Percentiles rank a stretch among this genome's conserved stretches.
Conservation (phyloP, 2,797 vertebrate species). For the Neosalanx taihuensis region DNA sequence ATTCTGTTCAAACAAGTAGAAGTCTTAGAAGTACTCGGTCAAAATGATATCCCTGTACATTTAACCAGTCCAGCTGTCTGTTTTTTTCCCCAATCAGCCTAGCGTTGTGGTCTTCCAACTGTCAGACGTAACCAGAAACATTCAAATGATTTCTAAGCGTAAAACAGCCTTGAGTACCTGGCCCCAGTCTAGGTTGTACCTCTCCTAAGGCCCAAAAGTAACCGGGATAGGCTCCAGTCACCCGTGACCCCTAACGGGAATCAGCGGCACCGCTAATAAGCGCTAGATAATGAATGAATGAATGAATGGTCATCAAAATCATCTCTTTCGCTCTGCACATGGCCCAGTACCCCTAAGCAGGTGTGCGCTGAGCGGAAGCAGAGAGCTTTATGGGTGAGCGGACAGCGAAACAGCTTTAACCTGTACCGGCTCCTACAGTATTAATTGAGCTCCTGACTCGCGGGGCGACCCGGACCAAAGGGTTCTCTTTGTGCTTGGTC, state of each 20-base stretch:
- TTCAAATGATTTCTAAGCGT: background rate
- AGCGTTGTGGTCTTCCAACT: too few species aligned
- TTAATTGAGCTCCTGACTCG: conserved; percentile 16
- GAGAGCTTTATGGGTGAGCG: background rate
- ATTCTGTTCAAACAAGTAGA: too few species aligned
- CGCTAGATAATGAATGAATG: too few species aligned
- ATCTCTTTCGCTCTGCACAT: too few species aligned
- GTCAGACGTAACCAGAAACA: background rate
- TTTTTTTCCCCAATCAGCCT: too few species aligned
- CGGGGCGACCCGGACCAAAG: background rate
- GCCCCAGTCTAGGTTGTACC: too few species aligned
- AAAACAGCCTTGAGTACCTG: background rate
- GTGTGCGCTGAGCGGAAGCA: background rate
- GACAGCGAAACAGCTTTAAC: conserved; percentile 5
- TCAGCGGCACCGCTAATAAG: too few species aligned
- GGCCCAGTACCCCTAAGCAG: background rate
- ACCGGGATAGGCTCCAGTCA: too few species aligned
- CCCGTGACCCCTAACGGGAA: too few species aligned
- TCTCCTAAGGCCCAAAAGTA: too few species aligned
- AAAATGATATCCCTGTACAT: background rate
- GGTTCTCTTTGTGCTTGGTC: conserved; percentile 2
- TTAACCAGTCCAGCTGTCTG: too few species aligned
- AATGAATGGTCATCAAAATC: too few species aligned
- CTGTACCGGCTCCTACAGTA: conserved; percentile 1
- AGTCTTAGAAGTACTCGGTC: background rate